These are phyloP conservation scores for Bombylius discolor DNA, from an alignment of 2,888 invertebrate genomes.

Conservation along the genomic window DNA sequence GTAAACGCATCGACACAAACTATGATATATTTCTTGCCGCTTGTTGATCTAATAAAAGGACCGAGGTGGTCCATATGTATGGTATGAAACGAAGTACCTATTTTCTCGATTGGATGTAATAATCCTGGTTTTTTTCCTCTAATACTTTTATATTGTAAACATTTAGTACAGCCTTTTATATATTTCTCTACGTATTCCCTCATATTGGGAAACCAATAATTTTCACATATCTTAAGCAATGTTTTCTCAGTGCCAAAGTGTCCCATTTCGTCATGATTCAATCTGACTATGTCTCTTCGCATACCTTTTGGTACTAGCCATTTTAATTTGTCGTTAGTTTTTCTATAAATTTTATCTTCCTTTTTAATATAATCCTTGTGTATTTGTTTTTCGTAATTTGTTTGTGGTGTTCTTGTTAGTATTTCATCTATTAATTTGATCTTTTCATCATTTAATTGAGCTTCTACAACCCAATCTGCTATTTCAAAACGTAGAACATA, in stretches of 20 bases:
- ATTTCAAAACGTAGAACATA: not conserved
- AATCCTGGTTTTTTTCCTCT: conserved; percentile 21
- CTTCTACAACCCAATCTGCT: conserved; percentile 6
- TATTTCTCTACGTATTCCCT: conserved; percentile 27
- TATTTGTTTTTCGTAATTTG: conserved; percentile 2
- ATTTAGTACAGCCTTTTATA: conserved; percentile 21
- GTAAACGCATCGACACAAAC: conserved; percentile 28
- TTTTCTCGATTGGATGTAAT: conserved; percentile 32
- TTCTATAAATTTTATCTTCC: conserved; percentile 14
- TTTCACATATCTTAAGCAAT: conserved; percentile 18
- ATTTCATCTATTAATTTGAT: conserved; percentile 2
- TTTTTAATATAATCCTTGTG: conserved; percentile 12
- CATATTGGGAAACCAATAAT: conserved; percentile 34
- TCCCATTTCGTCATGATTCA: conserved; percentile 15
- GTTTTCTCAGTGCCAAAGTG: conserved; percentile 17
- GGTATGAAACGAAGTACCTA: conserved; percentile 28
- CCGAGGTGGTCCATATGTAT: conserved; percentile 34
- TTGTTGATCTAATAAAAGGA: conserved; percentile 26
- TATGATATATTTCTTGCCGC: conserved; percentile 25
- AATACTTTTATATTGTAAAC: conserved; percentile 25
- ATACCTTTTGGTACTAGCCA: conserved; percentile 15
- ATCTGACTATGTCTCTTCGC: conserved; percentile 13
- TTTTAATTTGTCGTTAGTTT: conserved; percentile 10
- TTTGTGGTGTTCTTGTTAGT: not conserved
- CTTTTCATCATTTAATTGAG: conserved; percentile 7